These are phyloP conservation scores for Intellagama lesueurii DNA, from an alignment of 2,797 vertebrate genomes.

Conservation along the genomic window DNA sequence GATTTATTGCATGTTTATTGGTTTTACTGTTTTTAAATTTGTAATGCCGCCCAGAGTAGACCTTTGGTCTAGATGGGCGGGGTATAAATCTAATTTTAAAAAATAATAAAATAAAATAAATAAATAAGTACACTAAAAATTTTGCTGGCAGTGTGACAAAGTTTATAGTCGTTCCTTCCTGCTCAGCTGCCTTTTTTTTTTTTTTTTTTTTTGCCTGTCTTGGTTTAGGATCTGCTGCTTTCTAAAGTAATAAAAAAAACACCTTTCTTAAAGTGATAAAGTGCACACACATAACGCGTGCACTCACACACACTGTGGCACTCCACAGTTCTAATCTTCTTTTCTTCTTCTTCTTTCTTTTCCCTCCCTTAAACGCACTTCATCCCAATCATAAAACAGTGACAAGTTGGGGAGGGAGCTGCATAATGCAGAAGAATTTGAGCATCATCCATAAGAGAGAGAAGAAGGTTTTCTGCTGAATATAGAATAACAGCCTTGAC, in stretches of 20 bases:
- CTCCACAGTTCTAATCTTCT: no score
- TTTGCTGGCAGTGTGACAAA: neutral
- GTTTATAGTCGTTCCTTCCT: neutral
- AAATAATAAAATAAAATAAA: no score
- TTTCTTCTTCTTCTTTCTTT: no score
- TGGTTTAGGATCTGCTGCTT: neutral
- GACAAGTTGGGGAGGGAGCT: neutral
- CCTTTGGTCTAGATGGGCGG: no score
- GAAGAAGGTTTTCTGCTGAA: slow-evolving; percentile 47
- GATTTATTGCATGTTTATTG: no score
- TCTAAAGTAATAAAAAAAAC: no score
- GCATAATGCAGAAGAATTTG: slow-evolving; percentile 30
- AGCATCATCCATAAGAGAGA: slow-evolving; percentile 48
- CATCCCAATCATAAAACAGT: neutral
- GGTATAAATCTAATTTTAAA: no score
- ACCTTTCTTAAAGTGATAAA: neutral
- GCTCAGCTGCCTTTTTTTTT: neutral
- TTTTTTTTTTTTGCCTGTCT: neutral
- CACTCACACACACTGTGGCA: neutral
- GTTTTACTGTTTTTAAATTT: no score
- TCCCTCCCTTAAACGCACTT: neutral
- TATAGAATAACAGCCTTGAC: slow-evolving; percentile 35
- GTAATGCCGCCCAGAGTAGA: no score
- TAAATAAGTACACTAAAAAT: neutral
- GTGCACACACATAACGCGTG: neutral